phyloP scores from a whole-genome alignment of 2,113 vertebrate species.

The Jaculus jaculus region DNA sequence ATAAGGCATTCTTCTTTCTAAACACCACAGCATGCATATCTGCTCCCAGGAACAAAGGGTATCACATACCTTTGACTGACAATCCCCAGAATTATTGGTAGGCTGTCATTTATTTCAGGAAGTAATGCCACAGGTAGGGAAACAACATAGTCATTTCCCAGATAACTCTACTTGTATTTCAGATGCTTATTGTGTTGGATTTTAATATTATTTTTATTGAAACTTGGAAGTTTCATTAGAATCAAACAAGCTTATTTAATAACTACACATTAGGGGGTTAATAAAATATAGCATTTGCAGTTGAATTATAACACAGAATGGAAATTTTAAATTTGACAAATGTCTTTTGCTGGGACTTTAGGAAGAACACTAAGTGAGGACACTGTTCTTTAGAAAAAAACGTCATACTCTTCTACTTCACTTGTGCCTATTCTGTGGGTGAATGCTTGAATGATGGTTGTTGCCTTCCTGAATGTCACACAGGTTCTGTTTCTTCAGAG shows the following conservation, averaged over 20 bases:
- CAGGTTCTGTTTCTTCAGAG: background rate
- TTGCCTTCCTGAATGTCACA: background rate
- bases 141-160: background rate
- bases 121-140: background rate
- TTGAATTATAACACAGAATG: background rate
- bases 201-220: background rate
- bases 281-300: background rate
- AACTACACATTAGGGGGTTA: background rate
- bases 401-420: constrained; percentile 6
- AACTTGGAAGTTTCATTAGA: background rate
- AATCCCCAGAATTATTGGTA: background rate
- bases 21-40: background rate
- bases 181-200: background rate
- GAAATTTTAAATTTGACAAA: constrained; percentile 11
- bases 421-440: background rate
- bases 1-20: background rate
- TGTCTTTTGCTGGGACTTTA: background rate
- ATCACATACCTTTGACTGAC: background rate
- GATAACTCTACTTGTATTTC: background rate
- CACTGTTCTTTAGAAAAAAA: background rate
- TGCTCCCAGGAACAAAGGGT: background rate
- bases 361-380: constrained; percentile 3
- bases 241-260: background rate
- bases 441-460: background rate
- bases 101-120: background rate